Conservation (phyloP, 2,888 invertebrate genomes). For the Eristalis tenax region DNA sequence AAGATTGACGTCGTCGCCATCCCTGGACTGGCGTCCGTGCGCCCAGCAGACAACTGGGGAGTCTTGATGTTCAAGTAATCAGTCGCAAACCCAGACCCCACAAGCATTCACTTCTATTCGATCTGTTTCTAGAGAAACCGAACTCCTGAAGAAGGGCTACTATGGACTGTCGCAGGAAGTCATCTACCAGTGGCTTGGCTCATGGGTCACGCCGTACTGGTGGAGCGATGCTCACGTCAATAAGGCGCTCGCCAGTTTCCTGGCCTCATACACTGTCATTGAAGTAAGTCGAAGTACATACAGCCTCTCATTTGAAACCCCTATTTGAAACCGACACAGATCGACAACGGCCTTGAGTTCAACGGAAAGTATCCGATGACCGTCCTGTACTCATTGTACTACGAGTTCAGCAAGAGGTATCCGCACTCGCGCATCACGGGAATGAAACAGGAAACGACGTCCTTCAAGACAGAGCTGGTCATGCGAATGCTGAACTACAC, state of each 20-base stretch:
- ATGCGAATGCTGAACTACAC: conserved; percentile 95
- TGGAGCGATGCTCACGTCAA: conserved; percentile 90
- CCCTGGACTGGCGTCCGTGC: conserved; percentile 87
- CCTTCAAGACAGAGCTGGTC: conserved; percentile 89
- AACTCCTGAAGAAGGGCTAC: conserved; percentile 85
- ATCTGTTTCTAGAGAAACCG: conserved; percentile 85
- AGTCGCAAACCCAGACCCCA: neutral
- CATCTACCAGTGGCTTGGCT: conserved; percentile 91
- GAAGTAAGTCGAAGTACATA: conserved; percentile 82
- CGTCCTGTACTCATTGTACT: conserved; percentile 88
- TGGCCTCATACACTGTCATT: conserved; percentile 87
- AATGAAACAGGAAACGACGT: conserved; percentile 87
- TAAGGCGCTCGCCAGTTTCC: conserved; percentile 88
- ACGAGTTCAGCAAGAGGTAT: conserved; percentile 90
- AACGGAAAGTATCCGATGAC: conserved; percentile 92
- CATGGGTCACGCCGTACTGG: conserved; percentile 88
- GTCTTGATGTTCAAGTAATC: conserved; percentile 88
- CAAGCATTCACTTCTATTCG: neutral
- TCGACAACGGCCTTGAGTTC: conserved; percentile 87
- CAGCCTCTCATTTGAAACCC: neutral
- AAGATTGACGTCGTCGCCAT: conserved; percentile 88
- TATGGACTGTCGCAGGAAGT: conserved; percentile 88
- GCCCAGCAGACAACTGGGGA: conserved; percentile 91
- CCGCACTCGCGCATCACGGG: conserved; percentile 90
- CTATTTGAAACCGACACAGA: conserved; percentile 80